Evolutionary conservation across 2,888 invertebrate species (phyloP), one percentile per base, ranked within the genome.

Genomic region (Halocaridina rubra): DNA sequence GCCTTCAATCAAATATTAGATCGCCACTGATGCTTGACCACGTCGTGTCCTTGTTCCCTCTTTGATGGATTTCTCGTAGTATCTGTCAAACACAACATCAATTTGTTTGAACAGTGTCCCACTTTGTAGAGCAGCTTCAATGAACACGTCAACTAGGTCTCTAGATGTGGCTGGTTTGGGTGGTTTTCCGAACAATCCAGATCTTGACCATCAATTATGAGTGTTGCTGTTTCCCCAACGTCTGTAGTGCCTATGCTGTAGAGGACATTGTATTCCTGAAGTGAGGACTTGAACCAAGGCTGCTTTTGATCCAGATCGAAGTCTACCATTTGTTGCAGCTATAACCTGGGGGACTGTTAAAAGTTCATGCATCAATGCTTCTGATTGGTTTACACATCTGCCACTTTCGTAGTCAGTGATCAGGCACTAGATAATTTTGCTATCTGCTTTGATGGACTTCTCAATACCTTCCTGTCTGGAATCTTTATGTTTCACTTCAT

Each of bases 321-420:
- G 61, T 61, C 61, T 61, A 61, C 61, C n/a, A 22, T 61, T 61
- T 61, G 61, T 61, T n/a, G 10, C 53, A 46, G 53, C 53, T 46
- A 46, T 10, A 46, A n/a, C 53, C 53, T 46, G 53, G 10, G 53
- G 53, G 53, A 46, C 53, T 46, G 16, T 61, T 61, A 61, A 61
- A 39, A 61, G 24, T 61, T 61, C 61, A 22, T 72, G 74, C 74
- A 72, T 72, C 74, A 32, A 16, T 72, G n/a, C 39, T 33, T 72
- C 74, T 39, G 74, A 72, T 39, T 33, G 74, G 74, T 72, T 72
- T 72, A 72, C 39, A 72, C 13, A 22, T 72, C 74, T 1, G 39
- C 39, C 33, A 72, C 74, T 72, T 72, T 72, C 74, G 39, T 72
- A 72, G 74, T 32, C 74, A 72, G 33, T 39, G 39, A 39, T 39